Evolutionary conservation across 2,797 vertebrate species (phyloP).

Genomic region (Sebastes matsubarae): DNA sequence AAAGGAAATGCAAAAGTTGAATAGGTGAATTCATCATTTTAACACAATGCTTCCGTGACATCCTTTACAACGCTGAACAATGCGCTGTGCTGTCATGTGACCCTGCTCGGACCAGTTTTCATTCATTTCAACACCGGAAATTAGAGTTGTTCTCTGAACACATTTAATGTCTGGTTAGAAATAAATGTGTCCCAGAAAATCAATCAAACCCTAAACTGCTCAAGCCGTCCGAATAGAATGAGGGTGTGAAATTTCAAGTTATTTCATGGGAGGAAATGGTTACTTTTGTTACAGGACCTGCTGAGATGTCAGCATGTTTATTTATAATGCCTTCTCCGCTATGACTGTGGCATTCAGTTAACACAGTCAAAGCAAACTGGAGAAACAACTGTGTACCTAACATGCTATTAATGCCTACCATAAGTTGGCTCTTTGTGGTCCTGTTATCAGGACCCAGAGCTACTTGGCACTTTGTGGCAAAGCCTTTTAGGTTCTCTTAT

Average conservation of each 20-base stretch:
- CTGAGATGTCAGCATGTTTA: constrained; percentile 27
- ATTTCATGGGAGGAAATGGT: constrained; percentile 36
- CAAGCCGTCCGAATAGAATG: not conserved
- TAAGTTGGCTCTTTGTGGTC: constrained; percentile 45
- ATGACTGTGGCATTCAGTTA: constrained; percentile 22
- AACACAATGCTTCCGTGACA: not conserved
- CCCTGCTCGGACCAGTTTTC: not conserved
- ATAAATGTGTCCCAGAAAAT: constrained; percentile 25
- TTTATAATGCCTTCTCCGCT: not conserved
- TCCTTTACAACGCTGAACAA: constrained; percentile 3
- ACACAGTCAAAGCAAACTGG: constrained; percentile 39
- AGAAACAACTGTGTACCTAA: constrained; percentile 46
- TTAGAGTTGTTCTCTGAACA: constrained; percentile 18
- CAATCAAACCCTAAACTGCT: constrained; percentile 29
- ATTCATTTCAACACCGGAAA: constrained; percentile 32
- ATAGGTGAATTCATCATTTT: constrained; percentile 16
- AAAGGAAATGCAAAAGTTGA: not conserved
- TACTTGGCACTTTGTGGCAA: constrained; percentile 66
- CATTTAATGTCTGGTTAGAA: constrained; percentile 36
- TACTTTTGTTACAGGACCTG: not conserved
- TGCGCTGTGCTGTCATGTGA: constrained; percentile 1
- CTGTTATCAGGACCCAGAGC: constrained; percentile 48
- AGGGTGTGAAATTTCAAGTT: constrained; percentile 27
- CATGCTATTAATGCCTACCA: constrained; percentile 35
- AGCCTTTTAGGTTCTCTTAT: constrained; percentile 51